Conservation (phyloP, 2,888 invertebrate genomes). For the Theodoxus fluviatilis region DNA sequence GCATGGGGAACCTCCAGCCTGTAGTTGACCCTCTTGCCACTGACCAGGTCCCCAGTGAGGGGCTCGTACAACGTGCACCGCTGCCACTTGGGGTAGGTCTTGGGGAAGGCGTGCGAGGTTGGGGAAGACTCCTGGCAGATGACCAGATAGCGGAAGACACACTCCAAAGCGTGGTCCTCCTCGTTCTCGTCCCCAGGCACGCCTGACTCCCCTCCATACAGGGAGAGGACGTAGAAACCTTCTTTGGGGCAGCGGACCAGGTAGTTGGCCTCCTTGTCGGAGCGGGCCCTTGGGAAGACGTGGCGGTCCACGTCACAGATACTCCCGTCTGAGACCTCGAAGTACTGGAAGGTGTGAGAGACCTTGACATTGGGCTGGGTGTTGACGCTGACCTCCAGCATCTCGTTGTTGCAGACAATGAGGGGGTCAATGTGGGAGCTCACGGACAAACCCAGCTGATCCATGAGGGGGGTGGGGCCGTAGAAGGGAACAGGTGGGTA, state of each 20-base stretch:
- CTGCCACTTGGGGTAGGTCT: slow-evolving; percentile 58
- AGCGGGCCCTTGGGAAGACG: slow-evolving; percentile 57
- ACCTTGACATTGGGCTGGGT: slow-evolving; percentile 52
- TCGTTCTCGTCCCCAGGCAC: slow-evolving; percentile 32
- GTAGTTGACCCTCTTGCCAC: slow-evolving; percentile 57
- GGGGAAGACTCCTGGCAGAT: slow-evolving; percentile 58
- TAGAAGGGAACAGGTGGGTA: slow-evolving; percentile 58
- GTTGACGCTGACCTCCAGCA: slow-evolving; percentile 55
- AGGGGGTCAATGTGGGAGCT: slow-evolving; percentile 52
- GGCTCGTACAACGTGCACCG: slow-evolving; percentile 60
- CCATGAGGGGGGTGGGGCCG: slow-evolving; percentile 57
- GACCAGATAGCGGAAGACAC: slow-evolving; percentile 57
- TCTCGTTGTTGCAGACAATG: slow-evolving; percentile 53
- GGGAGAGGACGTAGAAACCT: slow-evolving; percentile 61
- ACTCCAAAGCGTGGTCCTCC: slow-evolving; percentile 43
- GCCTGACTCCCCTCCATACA: slow-evolving; percentile 49
- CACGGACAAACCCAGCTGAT: slow-evolving; percentile 45
- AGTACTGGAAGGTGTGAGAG: slow-evolving; percentile 59
- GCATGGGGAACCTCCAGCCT: slow-evolving; percentile 58
- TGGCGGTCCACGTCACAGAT: slow-evolving; percentile 56
- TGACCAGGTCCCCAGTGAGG: slow-evolving; percentile 56
- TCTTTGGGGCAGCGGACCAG: slow-evolving; percentile 60
- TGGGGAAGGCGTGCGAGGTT: slow-evolving; percentile 50
- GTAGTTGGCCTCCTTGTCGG: slow-evolving; percentile 55
- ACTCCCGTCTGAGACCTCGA: slow-evolving; percentile 50